Conservation (phyloP, 2,113 vertebrate genomes). For the Mormyrus lacerda region DNA sequence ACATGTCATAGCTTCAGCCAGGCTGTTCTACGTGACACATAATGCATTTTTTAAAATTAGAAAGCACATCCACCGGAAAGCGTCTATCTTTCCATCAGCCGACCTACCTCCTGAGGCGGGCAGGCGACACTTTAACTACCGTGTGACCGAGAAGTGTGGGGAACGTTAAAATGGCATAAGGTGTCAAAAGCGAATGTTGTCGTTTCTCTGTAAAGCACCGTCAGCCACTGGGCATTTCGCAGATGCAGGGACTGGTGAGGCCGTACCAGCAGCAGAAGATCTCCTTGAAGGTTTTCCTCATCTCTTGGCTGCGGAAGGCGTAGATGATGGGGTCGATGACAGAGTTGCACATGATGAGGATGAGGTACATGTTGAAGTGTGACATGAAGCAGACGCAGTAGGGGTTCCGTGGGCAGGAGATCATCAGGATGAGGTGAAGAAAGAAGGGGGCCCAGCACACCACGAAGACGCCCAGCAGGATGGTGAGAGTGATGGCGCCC, state of each 20-base stretch:
- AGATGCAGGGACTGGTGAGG: slow-evolving; percentile 2
- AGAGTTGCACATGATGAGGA: slow-evolving; percentile 48
- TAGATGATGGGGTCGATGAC: slow-evolving; percentile 47
- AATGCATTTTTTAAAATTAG: neutral
- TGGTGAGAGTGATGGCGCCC: slow-evolving; percentile 41
- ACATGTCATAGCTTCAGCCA: neutral
- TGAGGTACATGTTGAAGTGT: slow-evolving; percentile 47
- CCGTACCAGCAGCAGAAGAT: slow-evolving; percentile 35
- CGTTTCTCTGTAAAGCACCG: neutral
- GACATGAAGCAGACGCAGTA: slow-evolving; percentile 47
- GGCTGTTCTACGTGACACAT: neutral
- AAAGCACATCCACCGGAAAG: neutral
- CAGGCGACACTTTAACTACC: neutral
- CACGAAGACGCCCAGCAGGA: slow-evolving; percentile 42
- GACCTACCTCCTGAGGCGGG: neutral
- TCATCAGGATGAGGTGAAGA: slow-evolving; percentile 47
- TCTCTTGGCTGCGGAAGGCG: slow-evolving; percentile 44
- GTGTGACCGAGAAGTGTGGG: neutral
- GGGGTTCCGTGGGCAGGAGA: slow-evolving; percentile 43
- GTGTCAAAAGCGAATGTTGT: neutral
- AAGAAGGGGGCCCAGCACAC: slow-evolving; percentile 48
- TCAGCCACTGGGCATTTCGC: slow-evolving; percentile 13
- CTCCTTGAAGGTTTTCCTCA: slow-evolving; percentile 44
- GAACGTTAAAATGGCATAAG: neutral
- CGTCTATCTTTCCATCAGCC: neutral